Evolutionary conservation across 2,113 vertebrate genomes (phyloP).

Genomic region (Motacilla alba): DNA sequence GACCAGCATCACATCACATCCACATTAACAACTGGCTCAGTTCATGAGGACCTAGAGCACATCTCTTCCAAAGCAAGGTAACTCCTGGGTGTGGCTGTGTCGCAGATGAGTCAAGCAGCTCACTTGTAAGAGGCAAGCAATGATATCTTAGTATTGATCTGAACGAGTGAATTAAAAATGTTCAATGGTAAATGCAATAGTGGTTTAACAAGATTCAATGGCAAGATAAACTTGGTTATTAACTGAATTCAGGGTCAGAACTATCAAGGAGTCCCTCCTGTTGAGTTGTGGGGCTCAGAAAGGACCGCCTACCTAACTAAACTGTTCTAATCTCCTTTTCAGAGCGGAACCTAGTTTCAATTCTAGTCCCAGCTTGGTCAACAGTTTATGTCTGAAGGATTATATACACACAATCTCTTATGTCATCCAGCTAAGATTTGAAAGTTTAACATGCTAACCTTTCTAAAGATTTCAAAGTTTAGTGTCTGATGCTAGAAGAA

Average conservation of each 20-base stretch:
- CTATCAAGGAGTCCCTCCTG: background rate
- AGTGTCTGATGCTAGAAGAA: background rate
- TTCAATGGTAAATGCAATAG: background rate
- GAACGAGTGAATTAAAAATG: background rate
- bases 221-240: background rate
- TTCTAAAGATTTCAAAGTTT: background rate
- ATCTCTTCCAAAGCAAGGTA: background rate
- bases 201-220: background rate
- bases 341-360: background rate
- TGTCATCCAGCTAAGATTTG: background rate
- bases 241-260: background rate
- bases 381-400: background rate
- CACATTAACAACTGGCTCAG: rapidly evolving
- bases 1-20: background rate
- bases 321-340: background rate
- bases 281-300: background rate
- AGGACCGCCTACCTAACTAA: background rate
- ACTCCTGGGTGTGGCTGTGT: background rate
- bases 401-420: background rate
- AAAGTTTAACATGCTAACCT: background rate
- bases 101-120: background rate
- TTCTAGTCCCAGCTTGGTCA: background rate
- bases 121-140: background rate
- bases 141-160: background rate
- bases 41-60: rapidly evolving